Conservation (phyloP, 2,888 invertebrate genomes). For the Platycnemis pennipes region DNA sequence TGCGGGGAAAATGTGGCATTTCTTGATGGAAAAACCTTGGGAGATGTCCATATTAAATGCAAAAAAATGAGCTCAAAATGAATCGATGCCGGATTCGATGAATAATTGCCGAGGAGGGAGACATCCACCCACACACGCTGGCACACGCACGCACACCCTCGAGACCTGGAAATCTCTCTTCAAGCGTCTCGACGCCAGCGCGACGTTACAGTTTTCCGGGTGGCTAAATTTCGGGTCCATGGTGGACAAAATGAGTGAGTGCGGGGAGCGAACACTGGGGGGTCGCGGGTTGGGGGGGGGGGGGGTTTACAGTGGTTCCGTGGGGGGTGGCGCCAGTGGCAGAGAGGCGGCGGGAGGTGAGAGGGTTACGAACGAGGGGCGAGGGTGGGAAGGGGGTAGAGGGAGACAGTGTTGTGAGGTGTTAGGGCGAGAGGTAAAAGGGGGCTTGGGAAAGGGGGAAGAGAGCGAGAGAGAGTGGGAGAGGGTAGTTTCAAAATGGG, state of each 20-base stretch:
- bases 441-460: slow-evolving; percentile 71
- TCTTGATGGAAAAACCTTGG: not conserved
- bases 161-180: slow-evolving; percentile 29
- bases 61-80: not conserved
- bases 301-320: slow-evolving; percentile 69
- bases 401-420: slow-evolving; percentile 70
- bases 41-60: not conserved
- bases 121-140: not conserved
- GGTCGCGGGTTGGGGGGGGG: slow-evolving; percentile 42
- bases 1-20: not conserved
- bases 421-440: slow-evolving; percentile 71
- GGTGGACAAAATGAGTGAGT: slow-evolving; percentile 32
- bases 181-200: slow-evolving; percentile 44
- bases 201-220: slow-evolving; percentile 56
- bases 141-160: not conserved
- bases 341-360: slow-evolving; percentile 54
- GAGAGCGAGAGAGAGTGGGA: slow-evolving; percentile 69
- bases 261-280: slow-evolving; percentile 14
- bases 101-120: slow-evolving; percentile 41
- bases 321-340: slow-evolving; percentile 72
- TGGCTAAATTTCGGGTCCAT: slow-evolving; percentile 55
- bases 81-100: slow-evolving; percentile 29
- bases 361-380: slow-evolving; percentile 38
- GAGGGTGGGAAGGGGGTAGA: slow-evolving; percentile 61
- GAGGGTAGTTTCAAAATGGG: slow-evolving; percentile 71